Evolutionary conservation across 2,797 vertebrate genomes (phyloP).

Genomic region (Melanitta fusca): DNA sequence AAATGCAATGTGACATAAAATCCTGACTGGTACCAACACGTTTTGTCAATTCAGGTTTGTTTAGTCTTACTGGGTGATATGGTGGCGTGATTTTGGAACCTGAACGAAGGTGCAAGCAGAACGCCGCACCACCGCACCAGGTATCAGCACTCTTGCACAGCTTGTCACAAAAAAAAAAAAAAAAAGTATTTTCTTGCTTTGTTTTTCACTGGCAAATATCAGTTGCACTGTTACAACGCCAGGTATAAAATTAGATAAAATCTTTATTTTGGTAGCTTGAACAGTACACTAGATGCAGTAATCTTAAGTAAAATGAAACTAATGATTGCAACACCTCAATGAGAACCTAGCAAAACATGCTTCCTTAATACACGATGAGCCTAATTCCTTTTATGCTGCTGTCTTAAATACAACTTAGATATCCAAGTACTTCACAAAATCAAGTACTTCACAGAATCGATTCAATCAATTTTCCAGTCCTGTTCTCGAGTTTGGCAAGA

Average conservation of each 20-base stretch:
- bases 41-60: background rate
- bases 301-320: background rate
- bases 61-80: background rate
- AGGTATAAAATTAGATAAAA: background rate
- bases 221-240: background rate
- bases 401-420: background rate
- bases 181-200: background rate
- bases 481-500: background rate
- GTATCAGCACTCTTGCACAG: background rate
- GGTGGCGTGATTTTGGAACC: background rate
- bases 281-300: background rate
- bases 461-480: background rate
- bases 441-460: too few species aligned
- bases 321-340: background rate
- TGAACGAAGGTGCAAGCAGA: background rate
- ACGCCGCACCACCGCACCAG: background rate
- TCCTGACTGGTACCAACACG: background rate
- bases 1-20: background rate
- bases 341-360: background rate
- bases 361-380: accelerated
- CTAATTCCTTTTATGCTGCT: background rate
- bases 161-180: background rate
- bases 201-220: background rate
- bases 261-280: background rate
- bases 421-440: too few species aligned